Conservation (phyloP, 2,888 invertebrate genomes). For the Temnothorax unifasciatus region DNA sequence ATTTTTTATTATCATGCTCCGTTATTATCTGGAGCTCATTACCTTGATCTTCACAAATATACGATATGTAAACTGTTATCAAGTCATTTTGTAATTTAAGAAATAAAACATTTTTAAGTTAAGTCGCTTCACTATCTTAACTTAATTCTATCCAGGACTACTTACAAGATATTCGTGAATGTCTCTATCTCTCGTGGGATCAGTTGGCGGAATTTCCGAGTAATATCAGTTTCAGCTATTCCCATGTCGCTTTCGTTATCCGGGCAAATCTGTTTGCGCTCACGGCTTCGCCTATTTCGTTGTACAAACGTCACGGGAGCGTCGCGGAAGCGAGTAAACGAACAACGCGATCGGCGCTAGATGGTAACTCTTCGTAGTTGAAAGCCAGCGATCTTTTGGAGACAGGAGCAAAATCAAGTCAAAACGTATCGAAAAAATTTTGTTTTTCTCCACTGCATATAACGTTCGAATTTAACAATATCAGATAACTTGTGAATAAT, state of each 20-base stretch:
- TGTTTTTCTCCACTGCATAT: not conserved
- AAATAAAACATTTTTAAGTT: not conserved
- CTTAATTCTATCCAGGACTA: not conserved
- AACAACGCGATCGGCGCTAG: not conserved
- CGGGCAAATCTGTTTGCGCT: slow-evolving; percentile 54
- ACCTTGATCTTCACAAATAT: not conserved
- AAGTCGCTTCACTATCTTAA: not conserved
- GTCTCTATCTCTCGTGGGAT: slow-evolving; percentile 34
- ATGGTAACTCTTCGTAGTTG: not conserved
- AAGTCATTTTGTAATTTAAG: not conserved
- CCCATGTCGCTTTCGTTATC: slow-evolving; percentile 53
- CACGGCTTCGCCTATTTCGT: slow-evolving; percentile 54
- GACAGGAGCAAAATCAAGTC: not conserved
- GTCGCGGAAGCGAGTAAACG: slow-evolving; percentile 44
- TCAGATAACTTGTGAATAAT: not conserved
- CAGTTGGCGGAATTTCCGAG: slow-evolving; percentile 26
- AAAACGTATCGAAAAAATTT: not conserved
- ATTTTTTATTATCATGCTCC: not conserved
- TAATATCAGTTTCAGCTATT: slow-evolving; percentile 48
- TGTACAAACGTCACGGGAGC: slow-evolving; percentile 53
- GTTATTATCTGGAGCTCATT: not conserved
- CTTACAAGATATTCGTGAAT: slow-evolving; percentile 18
- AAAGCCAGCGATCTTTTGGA: slow-evolving; percentile 10
- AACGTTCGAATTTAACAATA: not conserved
- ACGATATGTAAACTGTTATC: not conserved